phyloP scores from a whole-genome alignment of 2,888 invertebrate species.

The Sycophila texana region DNA sequence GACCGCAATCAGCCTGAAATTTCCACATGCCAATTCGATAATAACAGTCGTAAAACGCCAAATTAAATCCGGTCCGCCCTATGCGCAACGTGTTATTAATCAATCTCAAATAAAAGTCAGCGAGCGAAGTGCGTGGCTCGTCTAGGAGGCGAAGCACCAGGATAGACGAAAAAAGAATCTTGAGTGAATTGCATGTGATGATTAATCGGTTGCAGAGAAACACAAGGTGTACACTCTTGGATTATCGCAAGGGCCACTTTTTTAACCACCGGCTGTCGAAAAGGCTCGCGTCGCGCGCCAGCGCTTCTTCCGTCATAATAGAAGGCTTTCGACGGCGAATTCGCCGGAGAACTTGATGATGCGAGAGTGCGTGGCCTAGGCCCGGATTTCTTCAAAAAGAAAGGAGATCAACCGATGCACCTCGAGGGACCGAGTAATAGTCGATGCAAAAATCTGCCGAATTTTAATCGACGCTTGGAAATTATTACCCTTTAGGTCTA shows the following conservation, averaged over 20 bases:
- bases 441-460: constrained; percentile 41
- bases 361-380: constrained; percentile 16
- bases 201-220: constrained; percentile 56
- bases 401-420: not conserved
- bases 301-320: constrained; percentile 45
- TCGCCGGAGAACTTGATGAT: constrained; percentile 50
- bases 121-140: constrained; percentile 1
- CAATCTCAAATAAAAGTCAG: constrained; percentile 42
- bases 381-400: not conserved
- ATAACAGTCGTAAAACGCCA: constrained; percentile 48
- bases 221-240: constrained; percentile 42
- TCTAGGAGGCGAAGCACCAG: constrained; percentile 3
- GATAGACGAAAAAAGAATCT: constrained; percentile 30
- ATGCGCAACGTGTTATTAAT: constrained; percentile 49
- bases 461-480: constrained; percentile 30
- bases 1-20: constrained; percentile 6
- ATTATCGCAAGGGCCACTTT: constrained; percentile 38
- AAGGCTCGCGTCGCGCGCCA: constrained; percentile 16
- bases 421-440: constrained; percentile 17
- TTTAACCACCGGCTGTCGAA: constrained; percentile 56
- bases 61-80: constrained; percentile 45
- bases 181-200: constrained; percentile 41
- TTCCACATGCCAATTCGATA: constrained; percentile 53
- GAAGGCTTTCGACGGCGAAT: constrained; percentile 46
- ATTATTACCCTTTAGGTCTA: constrained; percentile 14